phyloP scores from a whole-genome alignment of 1,140 invertebrate species.

The Cydia strobilella region DNA sequence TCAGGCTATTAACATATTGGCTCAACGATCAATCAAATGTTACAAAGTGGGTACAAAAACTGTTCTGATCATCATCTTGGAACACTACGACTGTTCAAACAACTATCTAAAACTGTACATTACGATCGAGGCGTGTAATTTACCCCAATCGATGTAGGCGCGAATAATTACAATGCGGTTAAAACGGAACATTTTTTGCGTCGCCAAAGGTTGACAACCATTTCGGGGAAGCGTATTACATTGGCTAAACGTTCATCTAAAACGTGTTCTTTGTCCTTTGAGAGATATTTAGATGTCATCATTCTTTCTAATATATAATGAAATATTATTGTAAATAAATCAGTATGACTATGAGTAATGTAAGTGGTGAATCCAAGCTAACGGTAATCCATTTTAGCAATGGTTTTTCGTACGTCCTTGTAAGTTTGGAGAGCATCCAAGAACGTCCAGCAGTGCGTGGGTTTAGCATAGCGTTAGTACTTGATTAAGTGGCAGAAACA shows the following conservation, averaged over 20 bases:
- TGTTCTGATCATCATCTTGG: not conserved
- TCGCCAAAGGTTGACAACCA: slow-evolving; percentile 21
- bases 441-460: not conserved
- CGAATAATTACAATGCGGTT: slow-evolving; percentile 22
- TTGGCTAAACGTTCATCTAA: slow-evolving; percentile 17
- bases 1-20: not conserved
- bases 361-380: not conserved
- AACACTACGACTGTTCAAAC: not conserved
- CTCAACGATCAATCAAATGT: not conserved
- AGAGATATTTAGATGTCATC: not conserved
- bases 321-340: too few relatives aligned
- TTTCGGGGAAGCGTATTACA: slow-evolving; percentile 30
- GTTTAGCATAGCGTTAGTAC: not conserved
- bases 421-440: not conserved
- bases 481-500: not conserved
- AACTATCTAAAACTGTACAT: slow-evolving; percentile 2
- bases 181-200: slow-evolving; percentile 29
- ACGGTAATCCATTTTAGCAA: not conserved
- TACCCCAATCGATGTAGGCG: slow-evolving; percentile 18
- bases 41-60: not conserved
- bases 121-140: slow-evolving; percentile 11
- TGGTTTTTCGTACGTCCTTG: not conserved
- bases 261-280: slow-evolving; percentile 15
- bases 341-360: too few relatives aligned
- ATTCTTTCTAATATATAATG: not conserved